Percentiles rank a stretch among this genome's conserved stretches.
Evolutionary conservation across 2,797 vertebrate species (phyloP).

Genomic region (Poliocrania exsul): DNA sequence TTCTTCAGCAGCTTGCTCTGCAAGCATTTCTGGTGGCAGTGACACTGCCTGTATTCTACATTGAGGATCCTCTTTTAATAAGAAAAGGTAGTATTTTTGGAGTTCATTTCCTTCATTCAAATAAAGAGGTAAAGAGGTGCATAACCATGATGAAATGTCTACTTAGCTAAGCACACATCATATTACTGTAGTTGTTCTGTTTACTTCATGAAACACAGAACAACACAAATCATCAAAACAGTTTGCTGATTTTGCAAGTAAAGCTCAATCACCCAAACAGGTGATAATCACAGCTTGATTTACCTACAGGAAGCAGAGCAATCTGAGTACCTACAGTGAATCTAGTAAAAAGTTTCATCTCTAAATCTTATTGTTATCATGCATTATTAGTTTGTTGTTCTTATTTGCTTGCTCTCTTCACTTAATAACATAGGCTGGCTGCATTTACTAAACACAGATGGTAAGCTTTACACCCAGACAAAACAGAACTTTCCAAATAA

Average conservation of each 20-base stretch:
- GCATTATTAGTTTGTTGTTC: neutral
- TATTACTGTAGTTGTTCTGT: neutral
- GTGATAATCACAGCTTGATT: conserved; percentile 2
- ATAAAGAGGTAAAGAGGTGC: neutral
- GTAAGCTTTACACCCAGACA: neutral
- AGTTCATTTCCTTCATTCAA: neutral
- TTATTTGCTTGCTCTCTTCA: neutral
- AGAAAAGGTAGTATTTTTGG: neutral
- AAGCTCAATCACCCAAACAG: conserved; percentile 5
- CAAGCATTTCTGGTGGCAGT: neutral
- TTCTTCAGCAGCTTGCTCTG: neutral
- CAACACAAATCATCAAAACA: neutral
- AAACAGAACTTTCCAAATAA: neutral
- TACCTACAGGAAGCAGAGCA: neutral
- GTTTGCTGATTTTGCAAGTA: neutral
- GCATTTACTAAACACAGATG: neutral
- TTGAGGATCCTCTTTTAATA: neutral
- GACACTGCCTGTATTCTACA: neutral
- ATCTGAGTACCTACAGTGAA: neutral
- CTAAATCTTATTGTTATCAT: neutral
- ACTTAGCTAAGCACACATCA: neutral
- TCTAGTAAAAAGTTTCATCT: neutral
- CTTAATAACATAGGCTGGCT: neutral
- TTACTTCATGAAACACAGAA: neutral
- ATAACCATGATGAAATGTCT: neutral